phyloP scores from a whole-genome alignment of 2,888 invertebrate species.

The Ischnura elegans region DNA sequence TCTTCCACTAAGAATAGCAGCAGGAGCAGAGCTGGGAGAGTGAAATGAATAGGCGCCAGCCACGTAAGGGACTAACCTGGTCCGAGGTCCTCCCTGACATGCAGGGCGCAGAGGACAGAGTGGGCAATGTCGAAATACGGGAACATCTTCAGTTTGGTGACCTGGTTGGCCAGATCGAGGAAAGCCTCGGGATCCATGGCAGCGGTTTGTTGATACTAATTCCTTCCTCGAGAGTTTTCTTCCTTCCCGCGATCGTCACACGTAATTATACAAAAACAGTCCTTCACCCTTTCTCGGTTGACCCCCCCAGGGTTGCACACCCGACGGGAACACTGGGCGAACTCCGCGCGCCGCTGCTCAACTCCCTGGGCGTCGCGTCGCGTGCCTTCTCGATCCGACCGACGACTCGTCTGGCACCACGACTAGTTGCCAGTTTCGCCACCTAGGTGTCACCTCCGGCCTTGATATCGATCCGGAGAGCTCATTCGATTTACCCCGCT shows the following conservation, averaged over 20 bases:
- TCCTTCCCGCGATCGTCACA: neutral
- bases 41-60: too few relatives aligned
- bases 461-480: neutral
- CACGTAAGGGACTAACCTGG: conserved; percentile 83
- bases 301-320: conserved; percentile 56
- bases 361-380: too few relatives aligned
- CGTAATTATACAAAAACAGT: neutral
- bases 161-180: conserved; percentile 98
- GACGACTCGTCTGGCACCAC: neutral
- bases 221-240: neutral
- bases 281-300: neutral
- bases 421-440: neutral
- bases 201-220: neutral
- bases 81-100: conserved; percentile 96
- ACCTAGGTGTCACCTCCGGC: neutral
- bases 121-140: conserved; percentile 99
- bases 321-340: too few relatives aligned
- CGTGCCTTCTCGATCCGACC: too few relatives aligned
- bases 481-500: neutral
- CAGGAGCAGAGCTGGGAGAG: neutral
- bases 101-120: conserved; percentile 95
- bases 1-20: neutral
- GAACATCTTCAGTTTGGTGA: conserved; percentile 99
- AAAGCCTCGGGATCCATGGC: conserved; percentile 97
- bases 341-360: neutral